Conservation (phyloP, 2,888 invertebrate species). For the Chromoteleia sp. region DNA sequence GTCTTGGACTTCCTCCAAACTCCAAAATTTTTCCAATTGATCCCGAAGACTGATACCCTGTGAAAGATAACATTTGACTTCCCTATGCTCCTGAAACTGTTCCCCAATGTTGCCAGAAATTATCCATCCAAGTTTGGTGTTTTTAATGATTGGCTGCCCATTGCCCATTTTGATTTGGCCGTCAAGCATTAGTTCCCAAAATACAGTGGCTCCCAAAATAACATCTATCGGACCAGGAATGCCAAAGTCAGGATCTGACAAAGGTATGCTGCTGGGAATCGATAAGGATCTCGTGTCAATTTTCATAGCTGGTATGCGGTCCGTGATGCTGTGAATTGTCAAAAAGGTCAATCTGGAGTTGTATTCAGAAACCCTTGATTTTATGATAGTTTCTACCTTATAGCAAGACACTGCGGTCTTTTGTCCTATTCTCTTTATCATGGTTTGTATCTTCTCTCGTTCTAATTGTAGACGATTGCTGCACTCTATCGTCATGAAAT, state of each 20-base stretch:
- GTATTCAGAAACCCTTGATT: not conserved
- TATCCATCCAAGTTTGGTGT: constrained; percentile 19
- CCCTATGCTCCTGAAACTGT: not conserved
- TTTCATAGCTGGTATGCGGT: not conserved
- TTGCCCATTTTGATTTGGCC: constrained; percentile 5
- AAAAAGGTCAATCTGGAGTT: not conserved
- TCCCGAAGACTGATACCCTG: not conserved
- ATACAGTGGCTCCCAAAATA: not conserved
- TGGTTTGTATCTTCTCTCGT: not conserved
- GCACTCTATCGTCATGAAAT: constrained; percentile 1
- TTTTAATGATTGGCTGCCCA: not conserved
- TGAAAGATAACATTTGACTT: constrained; percentile 1
- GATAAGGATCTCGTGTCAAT: not conserved
- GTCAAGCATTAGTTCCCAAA: constrained; percentile 2
- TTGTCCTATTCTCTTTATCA: not conserved
- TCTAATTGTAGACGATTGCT: constrained; percentile 1
- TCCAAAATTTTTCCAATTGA: constrained; percentile 36
- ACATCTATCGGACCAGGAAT: not conserved
- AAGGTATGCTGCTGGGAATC: not conserved
- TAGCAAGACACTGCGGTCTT: not conserved
- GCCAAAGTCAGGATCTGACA: constrained; percentile 12
- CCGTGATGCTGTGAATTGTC: not conserved
- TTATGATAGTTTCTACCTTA: constrained; percentile 1
- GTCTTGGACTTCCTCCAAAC: not conserved
- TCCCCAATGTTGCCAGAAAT: not conserved